Conservation (phyloP, 2,113 vertebrate genomes). For the Prunella fulvescens region DNA sequence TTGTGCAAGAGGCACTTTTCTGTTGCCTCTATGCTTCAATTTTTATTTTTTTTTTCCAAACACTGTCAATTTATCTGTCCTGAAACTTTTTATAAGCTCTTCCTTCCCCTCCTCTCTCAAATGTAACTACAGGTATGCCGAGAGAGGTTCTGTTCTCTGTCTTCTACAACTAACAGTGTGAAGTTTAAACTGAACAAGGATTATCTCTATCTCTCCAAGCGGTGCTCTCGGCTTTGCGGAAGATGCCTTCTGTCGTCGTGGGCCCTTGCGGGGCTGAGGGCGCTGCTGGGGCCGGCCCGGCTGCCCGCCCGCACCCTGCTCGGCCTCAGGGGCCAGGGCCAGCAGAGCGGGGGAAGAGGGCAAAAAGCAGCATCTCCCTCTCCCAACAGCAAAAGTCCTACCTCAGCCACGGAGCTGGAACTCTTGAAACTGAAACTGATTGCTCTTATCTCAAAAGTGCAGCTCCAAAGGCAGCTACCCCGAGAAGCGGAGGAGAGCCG, state of each 20-base stretch:
- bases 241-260: too few species aligned
- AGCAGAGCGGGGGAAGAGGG: too few species aligned
- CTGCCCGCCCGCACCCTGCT: neutral
- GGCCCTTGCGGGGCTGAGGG: too few species aligned
- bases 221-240: accelerated
- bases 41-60: neutral
- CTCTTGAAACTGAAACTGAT: neutral
- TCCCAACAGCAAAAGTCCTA: neutral
- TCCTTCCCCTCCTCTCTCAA: neutral
- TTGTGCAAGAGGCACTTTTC: neutral
- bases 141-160: neutral
- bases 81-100: neutral
- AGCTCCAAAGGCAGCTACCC: neutral
- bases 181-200: neutral
- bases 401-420: too few species aligned
- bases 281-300: neutral
- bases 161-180: neutral
- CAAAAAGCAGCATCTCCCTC: neutral
- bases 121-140: neutral
- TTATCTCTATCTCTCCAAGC: neutral
- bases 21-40: neutral
- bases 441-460: neutral
- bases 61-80: neutral
- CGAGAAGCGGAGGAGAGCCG: neutral
- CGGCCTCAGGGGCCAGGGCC: too few species aligned